Conservation (phyloP, 2,888 invertebrate species). For the Dasypogon diadema region DNA sequence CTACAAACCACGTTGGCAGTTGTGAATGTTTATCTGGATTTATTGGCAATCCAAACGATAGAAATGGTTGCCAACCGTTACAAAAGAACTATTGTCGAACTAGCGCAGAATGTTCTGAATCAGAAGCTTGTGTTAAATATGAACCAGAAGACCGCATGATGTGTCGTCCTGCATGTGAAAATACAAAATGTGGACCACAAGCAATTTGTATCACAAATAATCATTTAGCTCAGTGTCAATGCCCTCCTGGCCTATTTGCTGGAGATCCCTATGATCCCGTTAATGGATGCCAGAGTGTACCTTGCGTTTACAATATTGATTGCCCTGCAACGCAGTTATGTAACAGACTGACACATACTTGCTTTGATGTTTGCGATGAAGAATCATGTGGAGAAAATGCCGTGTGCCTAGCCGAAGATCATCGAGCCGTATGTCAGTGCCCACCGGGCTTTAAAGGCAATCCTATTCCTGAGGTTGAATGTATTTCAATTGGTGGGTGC, state of each 20-base stretch:
- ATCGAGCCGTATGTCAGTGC: constrained; percentile 86
- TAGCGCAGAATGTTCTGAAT: constrained; percentile 86
- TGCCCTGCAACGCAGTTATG: constrained; percentile 85
- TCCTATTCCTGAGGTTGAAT: constrained; percentile 86
- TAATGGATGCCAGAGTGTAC: constrained; percentile 82
- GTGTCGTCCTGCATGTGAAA: constrained; percentile 84
- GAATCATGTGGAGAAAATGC: constrained; percentile 89
- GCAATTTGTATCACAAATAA: constrained; percentile 91
- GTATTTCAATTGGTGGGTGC: constrained; percentile 79
- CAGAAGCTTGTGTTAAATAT: constrained; percentile 79
- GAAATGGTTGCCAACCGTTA: constrained; percentile 84
- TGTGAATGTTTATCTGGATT: constrained; percentile 88
- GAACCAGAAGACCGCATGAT: constrained; percentile 72
- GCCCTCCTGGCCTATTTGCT: constrained; percentile 87
- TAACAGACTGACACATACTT: constrained; percentile 84
- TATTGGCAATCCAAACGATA: constrained; percentile 89
- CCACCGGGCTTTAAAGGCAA: constrained; percentile 85
- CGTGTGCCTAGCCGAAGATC: constrained; percentile 88
- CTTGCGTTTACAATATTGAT: constrained; percentile 88
- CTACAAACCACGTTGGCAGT: constrained; percentile 78
- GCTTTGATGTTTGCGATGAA: constrained; percentile 83
- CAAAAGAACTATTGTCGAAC: constrained; percentile 81
- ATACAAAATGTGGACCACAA: constrained; percentile 83
- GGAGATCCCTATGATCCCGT: constrained; percentile 85
- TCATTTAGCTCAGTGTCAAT: constrained; percentile 89